These are phyloP conservation scores for Drosophila emarginata DNA, from an alignment of 2,888 invertebrate genomes.

Conservation along the genomic window DNA sequence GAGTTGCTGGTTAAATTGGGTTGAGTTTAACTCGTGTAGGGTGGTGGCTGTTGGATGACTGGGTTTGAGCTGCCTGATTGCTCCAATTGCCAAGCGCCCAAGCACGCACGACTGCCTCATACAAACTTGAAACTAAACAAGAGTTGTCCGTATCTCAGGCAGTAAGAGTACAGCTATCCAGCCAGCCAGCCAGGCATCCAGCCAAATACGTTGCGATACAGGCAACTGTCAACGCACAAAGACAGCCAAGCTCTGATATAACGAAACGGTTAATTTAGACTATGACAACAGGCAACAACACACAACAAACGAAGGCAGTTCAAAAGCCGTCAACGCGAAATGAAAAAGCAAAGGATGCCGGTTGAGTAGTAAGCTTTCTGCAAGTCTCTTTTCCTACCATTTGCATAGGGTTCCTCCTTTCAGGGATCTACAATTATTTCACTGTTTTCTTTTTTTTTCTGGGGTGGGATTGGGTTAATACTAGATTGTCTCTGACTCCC, in stretches of 20 bases:
- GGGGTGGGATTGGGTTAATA: constrained; percentile 14
- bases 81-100: constrained; percentile 70
- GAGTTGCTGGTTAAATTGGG: constrained; percentile 13
- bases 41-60: constrained; percentile 15
- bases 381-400: constrained; percentile 45
- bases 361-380: neutral
- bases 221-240: constrained; percentile 67
- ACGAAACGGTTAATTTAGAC: constrained; percentile 78
- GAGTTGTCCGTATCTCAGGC: constrained; percentile 29
- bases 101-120: constrained; percentile 80
- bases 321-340: constrained; percentile 72
- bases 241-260: constrained; percentile 65
- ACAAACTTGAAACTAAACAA: constrained; percentile 79
- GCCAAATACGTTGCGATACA: constrained; percentile 9
- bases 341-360: constrained; percentile 39
- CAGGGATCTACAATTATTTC: constrained; percentile 75
- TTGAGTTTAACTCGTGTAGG: constrained; percentile 21
- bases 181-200: constrained; percentile 1
- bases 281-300: constrained; percentile 52
- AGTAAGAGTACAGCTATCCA: neutral
- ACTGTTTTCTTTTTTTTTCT: constrained; percentile 20
- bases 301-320: constrained; percentile 64
- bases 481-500: constrained; percentile 3
- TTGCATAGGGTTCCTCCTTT: constrained; percentile 69
- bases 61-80: constrained; percentile 66